Conservation (phyloP, 1,140 invertebrate genomes). For the Procambarus clarkii region DNA sequence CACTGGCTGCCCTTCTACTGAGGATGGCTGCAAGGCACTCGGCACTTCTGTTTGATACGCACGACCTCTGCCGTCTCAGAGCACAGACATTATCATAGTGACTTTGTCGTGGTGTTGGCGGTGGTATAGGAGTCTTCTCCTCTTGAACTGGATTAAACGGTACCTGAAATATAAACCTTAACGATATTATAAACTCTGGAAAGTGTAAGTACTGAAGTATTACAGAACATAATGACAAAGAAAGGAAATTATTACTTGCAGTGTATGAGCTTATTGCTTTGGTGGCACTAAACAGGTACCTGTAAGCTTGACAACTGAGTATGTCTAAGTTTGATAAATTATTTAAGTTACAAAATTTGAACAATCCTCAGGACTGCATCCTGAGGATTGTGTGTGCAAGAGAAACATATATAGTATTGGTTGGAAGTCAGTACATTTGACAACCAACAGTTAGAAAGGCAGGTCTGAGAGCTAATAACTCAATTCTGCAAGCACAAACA, state of each 20-base stretch:
- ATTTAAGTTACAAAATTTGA: no score
- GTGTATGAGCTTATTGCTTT: no score
- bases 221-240: not conserved
- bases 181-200: not conserved
- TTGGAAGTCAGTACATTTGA: no score
- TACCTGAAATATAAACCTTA: slow-evolving; percentile 52
- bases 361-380: no score
- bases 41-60: slow-evolving; percentile 67
- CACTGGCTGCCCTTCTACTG: slow-evolving; percentile 61
- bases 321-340: no score
- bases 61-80: slow-evolving; percentile 65
- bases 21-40: slow-evolving; percentile 66
- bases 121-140: slow-evolving; percentile 21
- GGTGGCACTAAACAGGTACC: no score
- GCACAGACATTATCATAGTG: slow-evolving; percentile 71
- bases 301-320: no score
- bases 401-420: no score
- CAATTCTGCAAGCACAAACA: no score
- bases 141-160: slow-evolving; percentile 67
- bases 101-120: slow-evolving; percentile 60
- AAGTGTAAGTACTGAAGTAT: not conserved
- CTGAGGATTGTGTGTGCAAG: no score
- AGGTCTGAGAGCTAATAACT: no score
- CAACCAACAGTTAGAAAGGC: no score
- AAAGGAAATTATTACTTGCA: not conserved